Conservation (phyloP, 2,888 invertebrate species). For the Crematogaster levior region DNA sequence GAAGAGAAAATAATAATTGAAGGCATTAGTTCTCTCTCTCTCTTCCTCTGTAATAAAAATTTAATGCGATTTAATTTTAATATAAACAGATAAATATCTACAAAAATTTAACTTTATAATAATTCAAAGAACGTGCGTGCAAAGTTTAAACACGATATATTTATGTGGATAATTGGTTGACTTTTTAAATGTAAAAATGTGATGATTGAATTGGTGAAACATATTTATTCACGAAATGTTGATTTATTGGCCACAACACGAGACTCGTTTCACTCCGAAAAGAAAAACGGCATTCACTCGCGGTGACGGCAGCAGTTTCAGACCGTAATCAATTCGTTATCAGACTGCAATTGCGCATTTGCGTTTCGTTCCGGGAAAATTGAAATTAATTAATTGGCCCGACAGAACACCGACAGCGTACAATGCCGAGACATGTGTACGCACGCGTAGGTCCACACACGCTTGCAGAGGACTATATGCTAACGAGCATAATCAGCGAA, state of each 20-base stretch:
- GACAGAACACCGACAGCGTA: conserved; percentile 64
- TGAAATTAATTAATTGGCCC: conserved; percentile 82
- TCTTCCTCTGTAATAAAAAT: not conserved
- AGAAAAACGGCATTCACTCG: conserved; percentile 56
- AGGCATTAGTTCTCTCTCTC: not conserved
- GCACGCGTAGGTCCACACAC: conserved; percentile 56
- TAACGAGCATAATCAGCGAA: conserved; percentile 77
- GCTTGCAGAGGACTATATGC: conserved; percentile 70
- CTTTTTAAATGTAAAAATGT: not conserved
- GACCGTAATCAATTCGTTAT: conserved; percentile 80
- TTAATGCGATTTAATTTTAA: not conserved
- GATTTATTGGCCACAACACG: conserved; percentile 39
- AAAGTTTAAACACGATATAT: not conserved
- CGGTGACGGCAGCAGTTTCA: conserved; percentile 63
- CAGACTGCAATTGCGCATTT: conserved; percentile 78
- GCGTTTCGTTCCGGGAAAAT: conserved; percentile 79
- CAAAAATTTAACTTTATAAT: not conserved
- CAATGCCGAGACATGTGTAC: conserved; percentile 33
- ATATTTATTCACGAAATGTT: conserved; percentile 28
- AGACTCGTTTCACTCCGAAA: conserved; percentile 44
- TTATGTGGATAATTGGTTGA: not conserved
- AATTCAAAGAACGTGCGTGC: not conserved
- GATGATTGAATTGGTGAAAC: not conserved
- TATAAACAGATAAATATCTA: not conserved
- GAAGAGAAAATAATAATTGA: not conserved